A percentile compares a stretch with the other conserved stretches of the same genome.
These are phyloP conservation scores for Callyntrura guangdongensis DNA, from an alignment of 2,888 invertebrate genomes.

Conservation along the genomic window DNA sequence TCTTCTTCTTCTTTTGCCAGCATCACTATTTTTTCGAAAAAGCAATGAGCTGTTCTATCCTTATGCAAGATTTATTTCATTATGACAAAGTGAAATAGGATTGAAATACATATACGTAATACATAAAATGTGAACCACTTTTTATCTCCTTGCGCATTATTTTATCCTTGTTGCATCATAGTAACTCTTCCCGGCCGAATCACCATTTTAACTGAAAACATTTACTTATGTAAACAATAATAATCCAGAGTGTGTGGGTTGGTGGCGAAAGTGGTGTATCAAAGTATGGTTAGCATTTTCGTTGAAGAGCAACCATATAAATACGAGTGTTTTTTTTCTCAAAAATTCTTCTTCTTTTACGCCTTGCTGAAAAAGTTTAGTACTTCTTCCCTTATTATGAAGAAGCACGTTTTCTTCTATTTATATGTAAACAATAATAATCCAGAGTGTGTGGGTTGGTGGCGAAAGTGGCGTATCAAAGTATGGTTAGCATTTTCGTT, in stretches of 20 bases:
- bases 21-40: not conserved
- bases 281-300: too few relatives aligned
- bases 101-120: not conserved
- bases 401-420: too few relatives aligned
- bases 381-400: too few relatives aligned
- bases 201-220: slow-evolving; percentile 11
- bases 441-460: slow-evolving; percentile 21
- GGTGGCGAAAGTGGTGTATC: too few relatives aligned
- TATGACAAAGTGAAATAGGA: not conserved
- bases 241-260: slow-evolving; percentile 26
- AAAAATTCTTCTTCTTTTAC: not conserved
- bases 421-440: slow-evolving; percentile 14
- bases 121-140: not conserved
- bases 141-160: too few relatives aligned
- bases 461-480: too few relatives aligned
- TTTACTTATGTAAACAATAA: slow-evolving; percentile 15
- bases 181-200: slow-evolving; percentile 14
- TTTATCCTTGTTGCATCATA: too few relatives aligned
- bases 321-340: slow-evolving; percentile 24
- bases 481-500: too few relatives aligned
- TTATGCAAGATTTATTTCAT: not conserved
- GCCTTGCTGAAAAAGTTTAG: too few relatives aligned
- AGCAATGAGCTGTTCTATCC: not conserved
- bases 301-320: too few relatives aligned
- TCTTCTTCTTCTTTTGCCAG: too few relatives aligned